Conservation (phyloP, 2,797 vertebrate genomes). For the Glossophaga mutica region DNA sequence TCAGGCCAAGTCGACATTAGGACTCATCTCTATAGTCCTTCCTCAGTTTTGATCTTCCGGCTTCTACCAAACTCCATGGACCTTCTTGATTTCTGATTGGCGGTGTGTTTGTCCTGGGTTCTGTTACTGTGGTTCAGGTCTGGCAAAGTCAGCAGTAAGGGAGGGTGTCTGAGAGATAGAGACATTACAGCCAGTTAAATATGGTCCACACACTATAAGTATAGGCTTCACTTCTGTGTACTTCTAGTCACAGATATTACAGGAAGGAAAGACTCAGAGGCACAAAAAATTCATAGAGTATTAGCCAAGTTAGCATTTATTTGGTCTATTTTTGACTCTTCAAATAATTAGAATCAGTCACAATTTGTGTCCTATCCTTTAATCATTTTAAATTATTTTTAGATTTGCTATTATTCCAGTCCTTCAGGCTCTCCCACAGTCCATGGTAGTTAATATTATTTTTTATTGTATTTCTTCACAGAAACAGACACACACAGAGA, state of each 20-base stretch:
- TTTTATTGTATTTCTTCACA: background rate
- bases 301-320: background rate
- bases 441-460: background rate
- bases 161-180: too few relatives aligned
- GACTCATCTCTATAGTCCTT: fast-evolving
- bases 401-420: background rate
- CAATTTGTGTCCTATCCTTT: too few relatives aligned
- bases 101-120: fast-evolving
- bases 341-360: background rate
- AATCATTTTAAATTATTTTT: background rate
- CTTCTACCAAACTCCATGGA: background rate
- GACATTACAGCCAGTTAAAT: background rate
- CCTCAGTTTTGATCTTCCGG: background rate
- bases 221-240: fast-evolving
- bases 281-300: too few relatives aligned
- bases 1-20: fast-evolving
- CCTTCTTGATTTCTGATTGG: too few relatives aligned
- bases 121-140: fast-evolving
- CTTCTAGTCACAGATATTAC: too few relatives aligned
- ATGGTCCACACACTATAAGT: fast-evolving
- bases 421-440: background rate
- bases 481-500: background rate
- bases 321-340: background rate
- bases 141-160: background rate
- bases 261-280: background rate